A percentile compares a stretch with the other conserved stretches of the same genome.
Evolutionary conservation across 2,113 vertebrate genomes (phyloP).

Genomic region (Bostrychus sinensis): DNA sequence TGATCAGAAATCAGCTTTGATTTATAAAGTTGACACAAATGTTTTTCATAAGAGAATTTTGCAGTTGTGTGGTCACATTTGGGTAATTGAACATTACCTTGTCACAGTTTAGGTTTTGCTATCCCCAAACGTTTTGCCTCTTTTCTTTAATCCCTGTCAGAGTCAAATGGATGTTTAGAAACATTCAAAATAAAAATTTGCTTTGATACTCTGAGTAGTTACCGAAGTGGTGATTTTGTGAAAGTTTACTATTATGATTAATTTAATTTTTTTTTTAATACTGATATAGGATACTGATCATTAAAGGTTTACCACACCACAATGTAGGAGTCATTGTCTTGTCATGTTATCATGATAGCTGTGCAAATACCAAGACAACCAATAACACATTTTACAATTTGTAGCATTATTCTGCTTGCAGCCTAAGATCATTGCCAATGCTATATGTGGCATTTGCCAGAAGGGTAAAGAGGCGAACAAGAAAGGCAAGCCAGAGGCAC

Average conservation of each 20-base stretch:
- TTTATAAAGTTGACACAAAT: background rate
- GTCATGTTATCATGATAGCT: background rate
- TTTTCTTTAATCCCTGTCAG: slow-evolving; percentile 37
- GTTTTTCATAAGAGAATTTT: too few species aligned
- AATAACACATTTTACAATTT: slow-evolving; percentile 69
- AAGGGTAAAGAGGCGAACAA: slow-evolving; percentile 99
- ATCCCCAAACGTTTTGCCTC: slow-evolving; percentile 16
- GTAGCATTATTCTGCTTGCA: slow-evolving; percentile 99
- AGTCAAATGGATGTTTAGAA: slow-evolving; percentile 16
- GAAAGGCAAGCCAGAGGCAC: slow-evolving; percentile 93
- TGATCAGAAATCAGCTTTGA: background rate
- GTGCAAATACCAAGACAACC: background rate
- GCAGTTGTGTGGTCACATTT: too few species aligned
- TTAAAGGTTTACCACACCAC: too few species aligned
- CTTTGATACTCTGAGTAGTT: slow-evolving; percentile 49
- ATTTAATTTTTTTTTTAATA: too few species aligned
- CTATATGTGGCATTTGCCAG: slow-evolving; percentile 99
- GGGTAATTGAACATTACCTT: background rate
- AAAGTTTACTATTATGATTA: too few species aligned
- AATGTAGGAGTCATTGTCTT: background rate
- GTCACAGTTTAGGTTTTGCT: slow-evolving; percentile 36
- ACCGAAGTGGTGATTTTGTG: slow-evolving; percentile 40
- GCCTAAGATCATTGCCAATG: slow-evolving; percentile 99
- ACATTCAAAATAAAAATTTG: slow-evolving; percentile 63
- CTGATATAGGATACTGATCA: too few species aligned